phyloP scores from a whole-genome alignment of 2,797 vertebrate species.

The Epinephelus awoara region DNA sequence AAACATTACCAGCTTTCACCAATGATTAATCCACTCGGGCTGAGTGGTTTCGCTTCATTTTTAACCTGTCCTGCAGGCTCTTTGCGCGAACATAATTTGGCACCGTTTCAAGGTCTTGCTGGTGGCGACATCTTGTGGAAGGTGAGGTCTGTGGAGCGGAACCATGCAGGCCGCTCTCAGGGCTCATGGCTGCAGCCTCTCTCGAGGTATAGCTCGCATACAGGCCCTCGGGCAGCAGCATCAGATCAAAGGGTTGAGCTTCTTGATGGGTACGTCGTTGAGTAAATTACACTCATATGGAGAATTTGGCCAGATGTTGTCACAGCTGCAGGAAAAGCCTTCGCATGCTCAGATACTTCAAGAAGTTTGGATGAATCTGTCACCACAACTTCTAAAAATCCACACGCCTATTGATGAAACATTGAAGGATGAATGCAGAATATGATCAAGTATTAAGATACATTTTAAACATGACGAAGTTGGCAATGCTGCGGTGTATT shows the following conservation, averaged over 20 bases:
- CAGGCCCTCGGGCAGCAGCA: constrained; percentile 12
- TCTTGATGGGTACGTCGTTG: constrained; percentile 15
- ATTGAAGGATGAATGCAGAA: neutral
- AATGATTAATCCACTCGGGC: constrained; percentile 14
- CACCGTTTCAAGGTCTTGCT: constrained; percentile 42
- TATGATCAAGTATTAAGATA: neutral
- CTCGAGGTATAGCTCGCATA: neutral
- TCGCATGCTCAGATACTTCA: neutral
- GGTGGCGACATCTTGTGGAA: constrained; percentile 78
- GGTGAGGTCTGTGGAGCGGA: constrained; percentile 21
- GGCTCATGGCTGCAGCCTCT: constrained; percentile 13
- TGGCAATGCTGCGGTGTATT: too few relatives aligned
- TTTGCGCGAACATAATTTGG: constrained; percentile 27
- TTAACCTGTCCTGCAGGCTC: constrained; percentile 12
- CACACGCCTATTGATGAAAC: neutral
- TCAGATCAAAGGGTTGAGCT: constrained; percentile 29
- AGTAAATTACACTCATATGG: constrained; percentile 46
- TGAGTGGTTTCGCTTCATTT: neutral
- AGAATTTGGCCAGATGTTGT: constrained; percentile 56
- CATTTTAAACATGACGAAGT: neutral
- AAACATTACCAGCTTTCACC: constrained; percentile 42
- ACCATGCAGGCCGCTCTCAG: constrained; percentile 6
- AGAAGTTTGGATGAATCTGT: neutral
- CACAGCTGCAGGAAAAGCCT: constrained; percentile 33
- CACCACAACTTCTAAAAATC: constrained; percentile 1